Conservation (phyloP, 2,113 vertebrate genomes). For the Lophius piscatorius region DNA sequence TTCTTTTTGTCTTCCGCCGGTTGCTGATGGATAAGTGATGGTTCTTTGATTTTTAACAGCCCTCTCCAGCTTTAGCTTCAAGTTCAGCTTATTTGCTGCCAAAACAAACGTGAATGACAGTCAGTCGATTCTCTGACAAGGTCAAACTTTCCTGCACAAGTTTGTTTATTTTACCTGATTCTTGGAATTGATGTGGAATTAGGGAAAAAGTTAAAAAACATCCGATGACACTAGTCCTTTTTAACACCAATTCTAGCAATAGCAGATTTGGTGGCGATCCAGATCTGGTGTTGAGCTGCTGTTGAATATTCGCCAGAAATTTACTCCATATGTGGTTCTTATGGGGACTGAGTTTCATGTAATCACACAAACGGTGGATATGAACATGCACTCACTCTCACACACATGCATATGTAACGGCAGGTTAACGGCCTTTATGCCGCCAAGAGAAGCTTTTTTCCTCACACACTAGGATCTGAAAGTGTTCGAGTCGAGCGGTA, state of each 20-base stretch:
- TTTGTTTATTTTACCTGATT: too few relatives aligned
- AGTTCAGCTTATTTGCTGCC: too few relatives aligned
- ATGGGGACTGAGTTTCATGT: background rate
- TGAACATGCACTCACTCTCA: background rate
- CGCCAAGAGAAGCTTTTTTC: constrained; percentile 27
- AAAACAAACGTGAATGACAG: too few relatives aligned
- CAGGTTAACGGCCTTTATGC: constrained; percentile 48
- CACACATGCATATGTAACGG: constrained; percentile 15
- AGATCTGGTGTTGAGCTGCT: too few relatives aligned
- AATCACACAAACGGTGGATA: background rate
- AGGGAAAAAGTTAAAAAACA: too few relatives aligned
- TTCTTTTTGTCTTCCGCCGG: constrained; percentile 11
- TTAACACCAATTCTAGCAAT: background rate
- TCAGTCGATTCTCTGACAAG: too few relatives aligned
- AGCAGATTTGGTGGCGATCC: too few relatives aligned
- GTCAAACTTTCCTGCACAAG: too few relatives aligned
- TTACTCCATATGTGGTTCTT: background rate
- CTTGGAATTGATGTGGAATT: too few relatives aligned
- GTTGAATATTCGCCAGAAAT: too few relatives aligned
- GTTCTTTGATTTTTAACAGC: constrained; percentile 12
- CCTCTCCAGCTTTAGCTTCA: constrained; percentile 3
- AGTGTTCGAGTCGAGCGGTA: constrained; percentile 61
- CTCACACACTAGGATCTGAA: constrained; percentile 49
- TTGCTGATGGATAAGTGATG: constrained; percentile 19
- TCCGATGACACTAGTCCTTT: too few relatives aligned